Percentiles rank a stretch among this genome's conserved stretches.
Conservation (phyloP, 2,888 invertebrate genomes). For the Pocota personata region DNA sequence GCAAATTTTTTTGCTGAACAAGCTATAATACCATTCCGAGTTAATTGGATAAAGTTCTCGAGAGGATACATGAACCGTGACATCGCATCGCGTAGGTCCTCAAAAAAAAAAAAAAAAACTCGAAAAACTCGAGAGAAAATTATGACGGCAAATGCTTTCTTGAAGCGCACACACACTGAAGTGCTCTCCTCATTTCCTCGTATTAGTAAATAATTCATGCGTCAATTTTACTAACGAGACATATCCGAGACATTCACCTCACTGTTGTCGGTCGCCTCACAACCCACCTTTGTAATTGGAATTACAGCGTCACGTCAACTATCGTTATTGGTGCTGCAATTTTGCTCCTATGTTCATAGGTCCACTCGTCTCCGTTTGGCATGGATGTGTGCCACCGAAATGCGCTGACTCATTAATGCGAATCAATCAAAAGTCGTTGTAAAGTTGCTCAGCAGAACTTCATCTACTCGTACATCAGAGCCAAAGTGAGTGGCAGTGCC, state of each 20-base stretch:
- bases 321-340: slow-evolving; percentile 29
- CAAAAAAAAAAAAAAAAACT: not conserved
- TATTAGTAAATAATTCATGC: slow-evolving; percentile 73
- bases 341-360: slow-evolving; percentile 17
- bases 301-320: slow-evolving; percentile 48
- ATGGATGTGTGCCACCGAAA: slow-evolving; percentile 57
- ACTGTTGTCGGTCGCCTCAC: slow-evolving; percentile 4
- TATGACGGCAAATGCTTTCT: slow-evolving; percentile 39
- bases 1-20: slow-evolving; percentile 54
- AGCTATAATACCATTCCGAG: slow-evolving; percentile 68
- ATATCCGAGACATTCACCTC: slow-evolving; percentile 63
- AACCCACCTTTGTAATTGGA: slow-evolving; percentile 51
- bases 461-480: slow-evolving; percentile 40
- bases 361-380: slow-evolving; percentile 3
- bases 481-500: slow-evolving; percentile 56
- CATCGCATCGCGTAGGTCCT: slow-evolving; percentile 53
- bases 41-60: slow-evolving; percentile 70
- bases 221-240: slow-evolving; percentile 73
- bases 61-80: slow-evolving; percentile 68
- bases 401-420: slow-evolving; percentile 71
- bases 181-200: slow-evolving; percentile 45
- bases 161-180: not conserved
- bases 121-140: slow-evolving; percentile 34
- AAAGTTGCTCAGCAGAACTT: slow-evolving; percentile 59
- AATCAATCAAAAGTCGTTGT: slow-evolving; percentile 73